These are phyloP conservation scores for Threskiornis aethiopicus DNA, from an alignment of 2,797 vertebrate species.

Conservation along the genomic window DNA sequence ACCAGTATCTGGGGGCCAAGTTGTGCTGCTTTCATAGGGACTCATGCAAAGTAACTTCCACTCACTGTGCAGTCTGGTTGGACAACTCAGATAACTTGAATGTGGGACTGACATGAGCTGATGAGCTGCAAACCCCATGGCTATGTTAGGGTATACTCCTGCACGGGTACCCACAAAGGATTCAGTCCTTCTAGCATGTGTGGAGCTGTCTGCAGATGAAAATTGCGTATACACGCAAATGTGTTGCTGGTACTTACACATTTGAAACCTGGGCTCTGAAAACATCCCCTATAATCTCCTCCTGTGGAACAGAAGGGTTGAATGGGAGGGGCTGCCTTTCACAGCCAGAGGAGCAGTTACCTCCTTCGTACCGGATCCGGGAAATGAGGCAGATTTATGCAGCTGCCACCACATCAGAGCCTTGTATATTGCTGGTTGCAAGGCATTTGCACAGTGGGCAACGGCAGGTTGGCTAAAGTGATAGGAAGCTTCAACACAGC, in stretches of 20 bases:
- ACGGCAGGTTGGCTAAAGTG: background rate
- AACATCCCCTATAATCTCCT: background rate
- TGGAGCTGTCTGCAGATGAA: background rate
- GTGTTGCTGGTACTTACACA: fast-evolving
- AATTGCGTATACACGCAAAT: fast-evolving
- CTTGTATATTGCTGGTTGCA: background rate
- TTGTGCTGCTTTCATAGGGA: background rate
- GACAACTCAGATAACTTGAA: background rate
- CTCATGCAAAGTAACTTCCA: background rate
- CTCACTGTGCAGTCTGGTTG: background rate
- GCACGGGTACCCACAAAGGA: background rate
- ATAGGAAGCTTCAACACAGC: background rate
- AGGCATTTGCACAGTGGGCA: background rate
- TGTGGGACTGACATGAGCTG: background rate
- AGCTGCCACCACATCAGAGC: background rate
- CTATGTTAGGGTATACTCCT: background rate
- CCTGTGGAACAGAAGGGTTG: background rate
- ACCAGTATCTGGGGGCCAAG: background rate
- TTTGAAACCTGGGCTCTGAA: background rate
- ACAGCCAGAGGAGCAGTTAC: background rate
- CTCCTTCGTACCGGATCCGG: too few relatives aligned
- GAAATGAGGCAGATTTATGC: background rate
- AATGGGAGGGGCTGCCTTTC: background rate
- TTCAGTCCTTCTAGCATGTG: background rate
- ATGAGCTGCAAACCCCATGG: background rate